Base-by-base conservation (phyloP, 2,113 vertebrate species). In the Salvelinus alpinus region DNA sequence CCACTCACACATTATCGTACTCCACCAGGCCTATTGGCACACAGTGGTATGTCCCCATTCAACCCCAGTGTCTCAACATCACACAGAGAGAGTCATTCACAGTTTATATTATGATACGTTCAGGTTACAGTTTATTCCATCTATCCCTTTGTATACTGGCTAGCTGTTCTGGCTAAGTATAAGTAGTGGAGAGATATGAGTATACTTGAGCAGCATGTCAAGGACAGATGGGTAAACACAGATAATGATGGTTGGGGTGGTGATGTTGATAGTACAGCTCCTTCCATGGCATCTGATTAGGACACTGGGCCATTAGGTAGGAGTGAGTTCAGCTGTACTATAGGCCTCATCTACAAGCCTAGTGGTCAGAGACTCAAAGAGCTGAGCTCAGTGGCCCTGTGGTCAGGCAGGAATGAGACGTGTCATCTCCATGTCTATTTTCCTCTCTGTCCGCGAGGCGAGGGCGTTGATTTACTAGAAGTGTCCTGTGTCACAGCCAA, bases 161-260 rank as follows among this genome's bases (percentile, higher is more conserved):
- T 65, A 25, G 25, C 64, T 65, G 64, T n/a, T 65, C 3, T 18
- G 24, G 20, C 24, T 62, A 29, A 34, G 54, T 64, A 13, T 20
- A 2, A 51, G n/a, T 9, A 5, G 18, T 11, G 22, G 18, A 62
- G 64, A 60, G 27, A 48, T 67, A 31, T 18, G 13, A 59, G 34
- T 29, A 34, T 48, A 66, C 59, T 48, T 57, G 57, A 57, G 44
- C 25, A 57, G 38, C 25, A 20, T 75, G 69, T 78, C 78, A 81
- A 82, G 78, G 79, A 77, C 72, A 48, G 68, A 75, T 71, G 78
- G 84, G 76, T 78, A 64, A 78, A 72, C 20, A 25, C 70, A 71
- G 4, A 44, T 57, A 20, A 11, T 62, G n/a, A 20, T n/a, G 59
- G 18, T 7, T 9, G 1, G 5, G 8, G 59, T 62, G 59, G 31